phyloP scores from a whole-genome alignment of 2,113 vertebrate genomes.

The Passer domesticus region DNA sequence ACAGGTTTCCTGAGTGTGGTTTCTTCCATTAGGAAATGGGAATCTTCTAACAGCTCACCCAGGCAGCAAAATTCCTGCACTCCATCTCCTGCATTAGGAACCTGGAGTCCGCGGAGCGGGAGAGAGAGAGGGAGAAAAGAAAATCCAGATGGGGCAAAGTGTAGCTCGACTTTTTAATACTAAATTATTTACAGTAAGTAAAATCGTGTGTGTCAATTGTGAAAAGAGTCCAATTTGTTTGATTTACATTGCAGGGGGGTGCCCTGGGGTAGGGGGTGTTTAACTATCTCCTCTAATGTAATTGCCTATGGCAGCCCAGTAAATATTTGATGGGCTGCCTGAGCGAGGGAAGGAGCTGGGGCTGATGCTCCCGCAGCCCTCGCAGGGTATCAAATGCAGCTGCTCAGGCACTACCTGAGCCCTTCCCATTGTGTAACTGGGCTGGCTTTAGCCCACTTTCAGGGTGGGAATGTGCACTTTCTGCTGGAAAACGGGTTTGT shows the following conservation, averaged over 20 bases:
- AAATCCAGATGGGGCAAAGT: constrained; percentile 70
- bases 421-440: neutral
- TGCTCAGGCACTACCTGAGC: constrained; percentile 36
- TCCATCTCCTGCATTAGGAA: constrained; percentile 56
- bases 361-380: constrained; percentile 57
- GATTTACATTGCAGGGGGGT: constrained; percentile 80
- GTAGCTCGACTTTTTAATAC: constrained; percentile 69
- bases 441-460: neutral
- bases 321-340: constrained; percentile 94
- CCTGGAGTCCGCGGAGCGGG: neutral
- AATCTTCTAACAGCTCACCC: constrained; percentile 59
- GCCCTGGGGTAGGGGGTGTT: constrained; percentile 84
- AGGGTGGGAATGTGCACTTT: accelerated
- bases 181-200: constrained; percentile 92
- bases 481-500: neutral
- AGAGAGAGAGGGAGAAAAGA: neutral
- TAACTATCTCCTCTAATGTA: constrained; percentile 93
- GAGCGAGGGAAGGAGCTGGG: constrained; percentile 83
- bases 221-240: constrained; percentile 87
- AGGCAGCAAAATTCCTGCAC: constrained; percentile 63
- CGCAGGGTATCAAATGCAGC: constrained; percentile 36
- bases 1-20: constrained; percentile 38
- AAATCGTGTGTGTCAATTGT: constrained; percentile 91
- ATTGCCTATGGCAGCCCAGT: constrained; percentile 90
- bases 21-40: constrained; percentile 66